These are phyloP conservation scores for Helleia helle DNA, from an alignment of 2,888 invertebrate species.

Conservation along the genomic window DNA sequence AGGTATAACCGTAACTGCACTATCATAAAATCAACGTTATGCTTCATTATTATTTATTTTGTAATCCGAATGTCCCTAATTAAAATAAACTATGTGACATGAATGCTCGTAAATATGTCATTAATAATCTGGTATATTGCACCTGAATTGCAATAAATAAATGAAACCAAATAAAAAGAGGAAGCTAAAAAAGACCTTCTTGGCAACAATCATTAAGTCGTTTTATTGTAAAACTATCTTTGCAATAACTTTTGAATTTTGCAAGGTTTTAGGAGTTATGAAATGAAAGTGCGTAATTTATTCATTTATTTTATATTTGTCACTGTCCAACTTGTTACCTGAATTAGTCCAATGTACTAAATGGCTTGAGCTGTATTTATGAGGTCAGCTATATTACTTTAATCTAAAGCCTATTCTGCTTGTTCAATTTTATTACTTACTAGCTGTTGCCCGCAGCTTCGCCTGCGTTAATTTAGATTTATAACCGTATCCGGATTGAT, in stretches of 20 bases:
- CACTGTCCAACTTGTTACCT: background rate
- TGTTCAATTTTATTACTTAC: too few species aligned
- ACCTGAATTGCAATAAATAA: too few species aligned
- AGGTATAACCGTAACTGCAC: background rate
- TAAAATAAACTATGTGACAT: background rate
- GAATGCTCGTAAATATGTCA: background rate
- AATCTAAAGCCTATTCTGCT: too few species aligned
- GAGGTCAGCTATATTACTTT: constrained; percentile 1
- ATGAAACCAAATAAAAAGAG: too few species aligned
- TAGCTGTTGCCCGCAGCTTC: too few species aligned
- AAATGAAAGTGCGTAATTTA: constrained; percentile 2
- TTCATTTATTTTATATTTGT: constrained; percentile 6
- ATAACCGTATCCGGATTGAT: too few species aligned
- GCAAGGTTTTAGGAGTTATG: background rate
- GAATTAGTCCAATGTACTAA: background rate
- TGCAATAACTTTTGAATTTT: background rate
- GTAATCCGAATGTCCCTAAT: constrained; percentile 7
- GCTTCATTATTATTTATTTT: constrained; percentile 7
- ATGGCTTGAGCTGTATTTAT: constrained; percentile 2
- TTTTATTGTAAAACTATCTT: too few species aligned
- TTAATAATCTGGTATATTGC: too few species aligned
- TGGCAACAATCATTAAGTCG: too few species aligned
- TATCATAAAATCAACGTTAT: constrained; percentile 7
- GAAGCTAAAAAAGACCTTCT: too few species aligned
- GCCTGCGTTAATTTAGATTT: too few species aligned